Conservation (phyloP, 2,888 invertebrate genomes). For the Lymantria monacha region DNA sequence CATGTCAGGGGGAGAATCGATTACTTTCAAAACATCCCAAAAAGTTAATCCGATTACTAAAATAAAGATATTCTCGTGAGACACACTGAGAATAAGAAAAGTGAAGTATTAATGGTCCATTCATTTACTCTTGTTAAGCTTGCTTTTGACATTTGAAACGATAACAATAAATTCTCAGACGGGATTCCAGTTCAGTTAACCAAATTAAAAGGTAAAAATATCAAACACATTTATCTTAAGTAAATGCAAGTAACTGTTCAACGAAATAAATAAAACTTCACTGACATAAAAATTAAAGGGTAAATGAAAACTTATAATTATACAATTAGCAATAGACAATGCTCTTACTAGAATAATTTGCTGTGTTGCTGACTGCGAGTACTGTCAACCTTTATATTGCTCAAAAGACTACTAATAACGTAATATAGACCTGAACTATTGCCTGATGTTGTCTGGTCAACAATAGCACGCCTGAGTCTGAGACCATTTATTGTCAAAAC, state of each 20-base stretch:
- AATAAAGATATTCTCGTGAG: constrained; percentile 16
- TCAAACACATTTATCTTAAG: background rate
- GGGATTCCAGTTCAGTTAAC: constrained; percentile 1
- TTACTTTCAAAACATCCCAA: constrained; percentile 23
- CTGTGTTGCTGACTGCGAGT: too few relatives aligned
- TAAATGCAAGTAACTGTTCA: background rate
- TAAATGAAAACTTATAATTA: too few relatives aligned
- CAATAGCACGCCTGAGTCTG: too few relatives aligned
- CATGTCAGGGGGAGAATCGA: constrained; percentile 15
- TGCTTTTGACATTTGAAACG: constrained; percentile 21
- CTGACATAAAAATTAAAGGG: too few relatives aligned
- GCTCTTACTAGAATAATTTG: too few relatives aligned
- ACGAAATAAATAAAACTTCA: background rate
- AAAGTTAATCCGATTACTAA: constrained; percentile 25
- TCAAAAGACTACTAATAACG: too few relatives aligned
- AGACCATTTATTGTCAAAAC: too few relatives aligned
- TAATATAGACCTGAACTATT: too few relatives aligned
- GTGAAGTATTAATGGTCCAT: constrained; percentile 26
- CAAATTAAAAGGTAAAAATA: constrained; percentile 4
- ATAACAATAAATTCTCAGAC: constrained; percentile 23
- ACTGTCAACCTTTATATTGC: too few relatives aligned
- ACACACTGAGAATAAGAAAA: constrained; percentile 16
- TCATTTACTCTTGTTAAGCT: constrained; percentile 23
- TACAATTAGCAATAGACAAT: too few relatives aligned
- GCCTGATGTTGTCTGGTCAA: too few relatives aligned